Percentiles rank a stretch among this genome's conserved stretches.
Conservation (phyloP, 2,888 invertebrate species). For the Eueremaeus valkanovi region DNA sequence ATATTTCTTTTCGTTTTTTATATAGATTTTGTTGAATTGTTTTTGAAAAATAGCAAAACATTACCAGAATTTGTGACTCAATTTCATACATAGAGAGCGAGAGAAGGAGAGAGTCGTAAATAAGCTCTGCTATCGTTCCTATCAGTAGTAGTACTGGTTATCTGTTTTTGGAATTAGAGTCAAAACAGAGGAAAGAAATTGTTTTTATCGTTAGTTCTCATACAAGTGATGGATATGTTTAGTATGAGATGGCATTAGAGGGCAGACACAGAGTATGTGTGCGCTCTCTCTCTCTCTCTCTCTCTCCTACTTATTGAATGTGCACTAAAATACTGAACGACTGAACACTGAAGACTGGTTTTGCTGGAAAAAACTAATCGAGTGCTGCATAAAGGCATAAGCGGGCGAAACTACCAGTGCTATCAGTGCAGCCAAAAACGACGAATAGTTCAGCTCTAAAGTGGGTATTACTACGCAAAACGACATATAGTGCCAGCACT, state of each 20-base stretch:
- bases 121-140: too few species aligned
- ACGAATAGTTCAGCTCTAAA: constrained; percentile 15
- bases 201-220: not conserved
- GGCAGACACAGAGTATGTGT: too few species aligned
- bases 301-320: too few species aligned
- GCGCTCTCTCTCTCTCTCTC: too few species aligned
- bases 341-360: constrained; percentile 5
- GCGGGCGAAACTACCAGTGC: not conserved
- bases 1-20: too few species aligned
- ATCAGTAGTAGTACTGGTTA: not conserved
- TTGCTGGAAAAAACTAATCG: constrained; percentile 33
- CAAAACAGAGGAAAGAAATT: not conserved
- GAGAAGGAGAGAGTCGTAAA: not conserved
- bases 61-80: not conserved
- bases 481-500: constrained; percentile 10
- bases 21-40: too few species aligned
- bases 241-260: not conserved
- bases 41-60: too few species aligned
- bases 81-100: too few species aligned
- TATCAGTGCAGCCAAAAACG: not conserved
- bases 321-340: too few species aligned
- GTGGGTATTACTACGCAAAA: constrained; percentile 7
- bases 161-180: not conserved
- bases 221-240: not conserved
- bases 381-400: not conserved